A percentile compares a stretch with the other conserved stretches of the same genome.
Conservation (phyloP, 2,113 vertebrate genomes). For the Tupaia tana region DNA sequence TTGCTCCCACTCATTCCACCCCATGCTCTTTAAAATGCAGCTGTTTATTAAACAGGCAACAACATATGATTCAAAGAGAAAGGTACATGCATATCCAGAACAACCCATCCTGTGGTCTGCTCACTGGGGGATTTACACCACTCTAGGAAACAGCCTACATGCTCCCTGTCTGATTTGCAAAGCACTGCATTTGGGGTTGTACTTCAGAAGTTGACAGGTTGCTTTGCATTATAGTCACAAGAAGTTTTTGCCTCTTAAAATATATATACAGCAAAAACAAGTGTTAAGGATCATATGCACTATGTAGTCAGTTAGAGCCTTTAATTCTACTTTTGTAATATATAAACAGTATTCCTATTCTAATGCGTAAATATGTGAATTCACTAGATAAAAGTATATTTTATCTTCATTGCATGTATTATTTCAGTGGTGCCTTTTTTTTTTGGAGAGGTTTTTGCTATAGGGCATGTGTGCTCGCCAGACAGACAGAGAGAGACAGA, state of each 20-base stretch:
- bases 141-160: neutral
- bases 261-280: no score
- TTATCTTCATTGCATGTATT: constrained; percentile 6
- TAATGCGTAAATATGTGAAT: neutral
- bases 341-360: neutral
- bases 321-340: neutral
- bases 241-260: constrained; percentile 7
- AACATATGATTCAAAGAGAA: constrained; percentile 49
- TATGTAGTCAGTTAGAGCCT: neutral
- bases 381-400: constrained; percentile 4
- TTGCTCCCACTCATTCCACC: constrained; percentile 46
- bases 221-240: neutral
- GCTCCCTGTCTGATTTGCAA: neutral
- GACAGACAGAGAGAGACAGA: no score
- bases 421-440: constrained; percentile 1
- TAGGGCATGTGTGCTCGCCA: no score
- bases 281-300: neutral
- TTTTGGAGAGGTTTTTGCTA: no score
- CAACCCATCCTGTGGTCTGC: neutral
- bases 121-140: constrained; percentile 2
- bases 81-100: neutral
- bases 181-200: neutral
- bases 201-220: constrained; percentile 28
- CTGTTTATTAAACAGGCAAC: constrained; percentile 50
- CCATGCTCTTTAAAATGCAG: constrained; percentile 62